Percentiles rank a stretch among this genome's conserved stretches.
Evolutionary conservation across 2,888 invertebrate species (phyloP).

Genomic region (Diaphora mendica): DNA sequence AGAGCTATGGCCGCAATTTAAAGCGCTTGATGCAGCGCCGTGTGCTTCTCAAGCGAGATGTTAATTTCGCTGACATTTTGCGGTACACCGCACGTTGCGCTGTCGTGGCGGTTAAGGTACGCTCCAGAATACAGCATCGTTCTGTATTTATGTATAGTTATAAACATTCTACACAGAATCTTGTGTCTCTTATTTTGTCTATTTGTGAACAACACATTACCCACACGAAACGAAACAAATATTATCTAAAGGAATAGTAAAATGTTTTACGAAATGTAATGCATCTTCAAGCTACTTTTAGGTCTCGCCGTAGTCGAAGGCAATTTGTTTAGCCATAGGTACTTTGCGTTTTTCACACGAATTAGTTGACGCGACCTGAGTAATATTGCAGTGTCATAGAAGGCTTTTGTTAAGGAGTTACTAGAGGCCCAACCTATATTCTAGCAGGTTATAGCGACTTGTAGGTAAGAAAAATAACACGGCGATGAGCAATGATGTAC

Average conservation of each 20-base stretch:
- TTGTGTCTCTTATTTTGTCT: not conserved
- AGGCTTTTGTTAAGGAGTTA: no score
- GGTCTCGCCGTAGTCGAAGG: no score
- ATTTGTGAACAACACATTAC: not conserved
- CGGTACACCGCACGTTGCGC: slow-evolving; percentile 46
- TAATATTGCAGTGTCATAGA: no score
- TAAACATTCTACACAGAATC: not conserved
- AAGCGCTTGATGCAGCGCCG: slow-evolving; percentile 41
- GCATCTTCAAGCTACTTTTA: no score
- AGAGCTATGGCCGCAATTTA: slow-evolving; percentile 30
- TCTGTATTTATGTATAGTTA: not conserved
- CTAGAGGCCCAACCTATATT: no score
- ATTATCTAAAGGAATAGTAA: not conserved
- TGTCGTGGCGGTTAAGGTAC: slow-evolving; percentile 44
- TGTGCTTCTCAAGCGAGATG: slow-evolving; percentile 44
- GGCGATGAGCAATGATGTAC: no score
- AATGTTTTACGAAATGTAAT: no score
- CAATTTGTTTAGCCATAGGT: no score
- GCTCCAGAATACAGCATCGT: slow-evolving; percentile 16
- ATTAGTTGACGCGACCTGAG: no score
- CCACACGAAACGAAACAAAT: not conserved
- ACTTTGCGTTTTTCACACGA: no score
- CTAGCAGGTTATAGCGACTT: no score
- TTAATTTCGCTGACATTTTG: slow-evolving; percentile 57
- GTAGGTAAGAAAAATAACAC: no score